Evolutionary conservation across 2,888 invertebrate species (phyloP).

Genomic region (Phaonia tiefii): DNA sequence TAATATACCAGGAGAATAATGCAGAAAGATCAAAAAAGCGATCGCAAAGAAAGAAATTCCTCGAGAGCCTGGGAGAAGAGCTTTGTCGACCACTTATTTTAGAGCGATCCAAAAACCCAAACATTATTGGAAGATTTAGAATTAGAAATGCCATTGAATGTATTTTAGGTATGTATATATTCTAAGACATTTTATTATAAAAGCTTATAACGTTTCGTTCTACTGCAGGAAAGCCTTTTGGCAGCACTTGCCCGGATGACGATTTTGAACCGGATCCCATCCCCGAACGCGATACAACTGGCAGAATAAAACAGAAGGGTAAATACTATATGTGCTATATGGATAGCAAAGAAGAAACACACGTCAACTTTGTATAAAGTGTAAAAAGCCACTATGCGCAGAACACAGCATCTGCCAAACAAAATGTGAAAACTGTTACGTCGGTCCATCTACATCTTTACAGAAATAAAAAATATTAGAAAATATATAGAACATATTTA

Average conservation of each 20-base stretch:
- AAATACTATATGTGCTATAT: too few relatives aligned
- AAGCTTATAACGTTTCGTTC: background rate
- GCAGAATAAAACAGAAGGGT: constrained; percentile 10
- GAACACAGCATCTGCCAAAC: constrained; percentile 24
- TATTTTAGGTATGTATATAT: background rate
- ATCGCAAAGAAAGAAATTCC: constrained; percentile 21
- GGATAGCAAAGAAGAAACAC: background rate
- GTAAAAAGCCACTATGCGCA: constrained; percentile 5
- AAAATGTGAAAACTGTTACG: background rate
- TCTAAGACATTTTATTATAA: background rate
- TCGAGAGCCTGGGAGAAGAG: background rate
- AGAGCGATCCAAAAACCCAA: too few relatives aligned
- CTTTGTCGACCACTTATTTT: too few relatives aligned
- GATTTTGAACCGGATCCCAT: constrained; percentile 5
- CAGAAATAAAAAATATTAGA: too few relatives aligned
- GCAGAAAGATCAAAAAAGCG: constrained; percentile 14
- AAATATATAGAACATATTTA: too few relatives aligned
- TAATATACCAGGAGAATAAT: constrained; percentile 1
- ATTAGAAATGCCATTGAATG: constrained; percentile 11
- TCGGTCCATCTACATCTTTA: background rate
- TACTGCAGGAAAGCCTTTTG: background rate
- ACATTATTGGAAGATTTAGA: background rate
- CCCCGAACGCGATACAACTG: constrained; percentile 15
- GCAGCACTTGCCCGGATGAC: background rate
- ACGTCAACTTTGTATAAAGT: background rate